Evolutionary conservation across 2,113 vertebrate genomes (phyloP).

Genomic region (Raphicerus campestris): DNA sequence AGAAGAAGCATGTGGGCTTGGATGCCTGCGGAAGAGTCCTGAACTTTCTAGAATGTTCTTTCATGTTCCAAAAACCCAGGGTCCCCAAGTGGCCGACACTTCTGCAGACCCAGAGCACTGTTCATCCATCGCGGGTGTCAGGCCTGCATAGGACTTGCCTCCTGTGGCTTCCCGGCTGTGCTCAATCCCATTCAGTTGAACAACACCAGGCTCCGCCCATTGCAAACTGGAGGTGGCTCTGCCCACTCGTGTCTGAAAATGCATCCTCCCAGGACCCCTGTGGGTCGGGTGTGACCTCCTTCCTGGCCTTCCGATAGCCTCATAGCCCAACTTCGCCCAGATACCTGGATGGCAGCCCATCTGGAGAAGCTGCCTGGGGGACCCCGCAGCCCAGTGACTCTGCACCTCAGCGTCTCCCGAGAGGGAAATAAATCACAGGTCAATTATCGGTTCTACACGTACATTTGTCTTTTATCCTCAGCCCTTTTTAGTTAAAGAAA

Average conservation of each 20-base stretch:
- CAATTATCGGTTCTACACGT: not conserved
- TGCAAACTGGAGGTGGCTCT: conserved; percentile 78
- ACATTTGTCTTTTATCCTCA: conserved; percentile 75
- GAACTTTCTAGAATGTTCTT: not conserved
- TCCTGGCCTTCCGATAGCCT: not conserved
- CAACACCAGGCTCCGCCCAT: not conserved
- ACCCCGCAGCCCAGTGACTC: accelerated
- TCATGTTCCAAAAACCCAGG: not conserved
- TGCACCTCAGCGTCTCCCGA: not conserved
- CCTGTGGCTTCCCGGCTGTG: not conserved
- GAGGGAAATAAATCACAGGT: conserved; percentile 58
- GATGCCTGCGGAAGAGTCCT: not conserved
- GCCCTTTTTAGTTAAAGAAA: conserved; percentile 85
- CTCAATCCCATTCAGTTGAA: not conserved
- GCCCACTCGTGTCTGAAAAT: accelerated
- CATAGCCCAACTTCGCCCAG: accelerated
- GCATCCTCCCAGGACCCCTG: accelerated
- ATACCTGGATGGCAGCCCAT: accelerated
- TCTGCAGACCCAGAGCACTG: no score
- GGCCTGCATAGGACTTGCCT: accelerated
- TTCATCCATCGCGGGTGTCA: accelerated
- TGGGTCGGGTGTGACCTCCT: not conserved
- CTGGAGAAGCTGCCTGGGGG: accelerated
- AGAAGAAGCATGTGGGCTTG: accelerated
- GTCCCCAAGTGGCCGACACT: not conserved